Conservation (phyloP, 2,113 vertebrate genomes). For the Eulemur macaco region DNA sequence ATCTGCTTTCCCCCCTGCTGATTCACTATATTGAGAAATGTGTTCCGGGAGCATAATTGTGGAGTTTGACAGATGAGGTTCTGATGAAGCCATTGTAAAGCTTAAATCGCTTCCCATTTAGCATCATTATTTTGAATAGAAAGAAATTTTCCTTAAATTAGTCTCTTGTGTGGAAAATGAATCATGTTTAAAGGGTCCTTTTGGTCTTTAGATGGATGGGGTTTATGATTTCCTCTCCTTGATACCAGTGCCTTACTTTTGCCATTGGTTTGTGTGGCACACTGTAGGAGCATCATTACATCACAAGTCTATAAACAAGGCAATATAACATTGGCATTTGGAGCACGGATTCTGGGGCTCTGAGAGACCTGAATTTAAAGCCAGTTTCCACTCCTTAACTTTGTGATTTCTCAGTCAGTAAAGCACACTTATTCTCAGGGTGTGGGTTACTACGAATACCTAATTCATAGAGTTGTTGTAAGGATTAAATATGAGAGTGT, state of each 20-base stretch:
- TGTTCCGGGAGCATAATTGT: neutral
- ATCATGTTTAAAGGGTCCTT: conserved; percentile 44
- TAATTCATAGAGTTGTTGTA: neutral
- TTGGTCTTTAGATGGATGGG: neutral
- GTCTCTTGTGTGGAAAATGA: conserved; percentile 50
- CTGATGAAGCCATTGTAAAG: conserved; percentile 68
- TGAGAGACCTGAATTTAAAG: neutral
- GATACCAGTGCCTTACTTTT: neutral
- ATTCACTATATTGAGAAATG: conserved; percentile 38
- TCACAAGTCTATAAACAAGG: neutral
- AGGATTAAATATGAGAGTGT: neutral
- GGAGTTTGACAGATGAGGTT: conserved; percentile 43
- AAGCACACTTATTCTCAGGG: neutral
- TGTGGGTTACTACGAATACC: neutral
- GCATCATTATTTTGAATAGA: conserved; percentile 65
- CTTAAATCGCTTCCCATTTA: conserved; percentile 57
- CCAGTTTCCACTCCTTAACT: neutral
- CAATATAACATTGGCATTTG: neutral
- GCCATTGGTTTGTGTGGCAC: neutral
- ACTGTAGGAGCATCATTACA: neutral
- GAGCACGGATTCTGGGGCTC: neutral
- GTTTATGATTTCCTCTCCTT: neutral
- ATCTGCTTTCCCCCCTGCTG: neutral
- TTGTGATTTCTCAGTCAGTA: neutral
- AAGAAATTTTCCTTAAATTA: conserved; percentile 61